These are phyloP conservation scores for Silurus asotus DNA, from an alignment of 2,113 vertebrate genomes.

Conservation along the genomic window DNA sequence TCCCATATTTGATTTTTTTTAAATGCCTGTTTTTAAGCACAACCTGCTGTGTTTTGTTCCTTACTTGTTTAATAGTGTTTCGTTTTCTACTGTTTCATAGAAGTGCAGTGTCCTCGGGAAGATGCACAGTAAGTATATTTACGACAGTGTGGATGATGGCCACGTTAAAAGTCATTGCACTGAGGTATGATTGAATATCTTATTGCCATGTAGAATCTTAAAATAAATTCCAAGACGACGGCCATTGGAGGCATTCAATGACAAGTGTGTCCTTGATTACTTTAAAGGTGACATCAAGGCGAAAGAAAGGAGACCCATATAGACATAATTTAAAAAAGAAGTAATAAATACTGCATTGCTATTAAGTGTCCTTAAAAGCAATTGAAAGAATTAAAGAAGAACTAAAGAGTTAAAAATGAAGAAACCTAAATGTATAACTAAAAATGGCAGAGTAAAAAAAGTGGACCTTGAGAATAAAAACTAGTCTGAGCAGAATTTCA, in stretches of 20 bases:
- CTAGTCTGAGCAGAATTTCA: slow-evolving; percentile 13
- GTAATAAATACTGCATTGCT: neutral
- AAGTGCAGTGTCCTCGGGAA: neutral
- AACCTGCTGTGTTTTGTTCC: neutral
- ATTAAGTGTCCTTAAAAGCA: neutral
- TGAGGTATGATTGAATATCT: neutral
- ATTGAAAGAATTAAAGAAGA: too few relatives aligned
- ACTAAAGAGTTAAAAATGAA: too few relatives aligned
- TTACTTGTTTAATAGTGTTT: neutral
- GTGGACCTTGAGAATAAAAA: slow-evolving; percentile 57
- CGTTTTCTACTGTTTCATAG: neutral
- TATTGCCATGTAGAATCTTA: neutral
- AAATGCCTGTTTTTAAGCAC: neutral
- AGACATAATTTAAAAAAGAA: neutral
- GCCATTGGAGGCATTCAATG: neutral
- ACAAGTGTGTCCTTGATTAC: neutral
- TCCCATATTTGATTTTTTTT: neutral
- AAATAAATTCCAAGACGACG: neutral
- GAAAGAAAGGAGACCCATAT: neutral
- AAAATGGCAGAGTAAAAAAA: neutral
- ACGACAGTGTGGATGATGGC: neutral
- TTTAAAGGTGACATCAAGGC: neutral
- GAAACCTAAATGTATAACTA: neutral
- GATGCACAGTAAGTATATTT: neutral
- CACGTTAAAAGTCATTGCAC: neutral